A percentile compares a stretch with the other conserved stretches of the same genome.
These are phyloP conservation scores for Conomelus anceps DNA, from an alignment of 2,888 invertebrate genomes.

Conservation along the genomic window DNA sequence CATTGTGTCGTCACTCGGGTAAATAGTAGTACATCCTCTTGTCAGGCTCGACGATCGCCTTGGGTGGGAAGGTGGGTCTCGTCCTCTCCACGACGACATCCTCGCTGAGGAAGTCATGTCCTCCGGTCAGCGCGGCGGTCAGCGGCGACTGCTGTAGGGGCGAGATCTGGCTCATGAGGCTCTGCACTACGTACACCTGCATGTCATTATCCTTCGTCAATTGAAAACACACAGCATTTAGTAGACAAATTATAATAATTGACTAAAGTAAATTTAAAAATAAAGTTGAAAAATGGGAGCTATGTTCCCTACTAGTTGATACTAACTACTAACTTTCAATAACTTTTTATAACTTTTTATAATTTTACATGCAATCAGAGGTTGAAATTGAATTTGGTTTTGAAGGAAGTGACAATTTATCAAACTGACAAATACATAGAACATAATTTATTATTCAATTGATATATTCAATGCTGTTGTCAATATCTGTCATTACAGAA, in stretches of 20 bases:
- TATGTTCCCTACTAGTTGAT: too few relatives aligned
- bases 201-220: background rate
- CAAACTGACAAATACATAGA: too few relatives aligned
- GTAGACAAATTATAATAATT: background rate
- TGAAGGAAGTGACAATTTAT: too few relatives aligned
- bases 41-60: constrained; percentile 29
- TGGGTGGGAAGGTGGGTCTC: constrained; percentile 17
- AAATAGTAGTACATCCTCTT: constrained; percentile 31
- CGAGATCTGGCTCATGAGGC: background rate
- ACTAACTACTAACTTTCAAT: too few relatives aligned
- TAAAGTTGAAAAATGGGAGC: too few relatives aligned
- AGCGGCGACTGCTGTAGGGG: background rate
- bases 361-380: too few relatives aligned
- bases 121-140: background rate
- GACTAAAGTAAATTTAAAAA: too few relatives aligned
- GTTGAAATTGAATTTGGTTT: too few relatives aligned
- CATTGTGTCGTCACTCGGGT: background rate
- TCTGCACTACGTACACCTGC: constrained; percentile 3
- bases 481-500: too few relatives aligned
- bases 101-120: background rate
- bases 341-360: too few relatives aligned
- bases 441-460: too few relatives aligned
- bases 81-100: background rate
- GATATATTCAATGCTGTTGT: too few relatives aligned
- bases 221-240: background rate